Base-by-base conservation (phyloP, 92 coral and sea anemone species). In the Zoanthus solanderi region DNA sequence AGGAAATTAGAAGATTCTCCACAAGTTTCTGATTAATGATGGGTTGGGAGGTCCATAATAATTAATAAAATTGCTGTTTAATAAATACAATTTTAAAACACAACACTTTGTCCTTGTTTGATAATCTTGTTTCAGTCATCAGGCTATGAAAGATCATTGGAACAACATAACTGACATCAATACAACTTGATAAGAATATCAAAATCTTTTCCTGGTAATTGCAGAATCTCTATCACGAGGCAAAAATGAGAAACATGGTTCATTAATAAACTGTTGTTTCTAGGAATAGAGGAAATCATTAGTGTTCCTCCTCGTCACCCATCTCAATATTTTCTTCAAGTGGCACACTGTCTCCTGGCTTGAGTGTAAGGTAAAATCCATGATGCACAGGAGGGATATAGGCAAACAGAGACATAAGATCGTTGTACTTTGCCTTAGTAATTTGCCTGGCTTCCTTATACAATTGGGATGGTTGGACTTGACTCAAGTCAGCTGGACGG, bases 301-400 rank as follows among this genome's bases (percentile, higher is more conserved):
- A 78, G 72, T 78, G 50, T 78, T 83, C 87, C 46, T 83, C 87
- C 63, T 83, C 42, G 53, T 67, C 77, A 83, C 48, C 75, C 75
- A 47, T 63, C 28, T 71, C 42, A 71, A 47, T 47, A n/a, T 83
- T 83, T 71, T 83, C 61, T 29, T 83, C 67, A 67, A 67, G 87
- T 67, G 76, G 75, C 76, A 63, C 86, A 81, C 28, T 81, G 54
- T 65, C 76, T 23, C 75, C 63, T 65, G 88, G 89, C 79, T 63
- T 89, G 60, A 89, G 84, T 85, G 80, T 37, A 61, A 73, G 88
- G 78, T 89, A 84, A 78, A 89, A 84, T 32, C 85, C 87, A 84
- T 89, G 89, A 83, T 89, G 89, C 23, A 89, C 92, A 30, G 92
- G 92, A 44, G 92, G 92, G 63, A 84, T 79, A 45, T 89, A 84